These are phyloP conservation scores for Agriopis marginaria DNA, from an alignment of 2,888 invertebrate species.

Conservation along the genomic window DNA sequence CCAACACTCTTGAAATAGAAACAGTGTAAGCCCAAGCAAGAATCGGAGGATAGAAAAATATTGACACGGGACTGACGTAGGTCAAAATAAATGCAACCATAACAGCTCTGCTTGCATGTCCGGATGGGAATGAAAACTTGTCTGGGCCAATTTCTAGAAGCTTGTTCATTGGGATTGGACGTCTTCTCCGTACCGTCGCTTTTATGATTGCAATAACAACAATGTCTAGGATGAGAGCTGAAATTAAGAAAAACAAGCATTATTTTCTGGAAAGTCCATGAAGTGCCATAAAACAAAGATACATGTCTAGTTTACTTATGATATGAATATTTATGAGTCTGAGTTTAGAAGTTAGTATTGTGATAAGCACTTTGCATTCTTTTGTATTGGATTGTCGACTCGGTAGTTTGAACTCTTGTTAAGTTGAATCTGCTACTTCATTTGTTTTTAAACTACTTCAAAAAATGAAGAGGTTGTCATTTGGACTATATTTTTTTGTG, in stretches of 20 bases:
- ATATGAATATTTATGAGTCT: constrained; percentile 8
- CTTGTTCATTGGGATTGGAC: constrained; percentile 91
- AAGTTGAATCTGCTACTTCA: background rate
- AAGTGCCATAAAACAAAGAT: background rate
- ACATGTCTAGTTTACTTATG: background rate
- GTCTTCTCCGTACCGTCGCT: constrained; percentile 90
- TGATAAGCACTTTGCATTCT: background rate
- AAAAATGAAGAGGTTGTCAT: too few species aligned
- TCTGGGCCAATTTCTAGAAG: constrained; percentile 92
- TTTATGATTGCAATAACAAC: constrained; percentile 92
- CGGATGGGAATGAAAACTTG: constrained; percentile 97
- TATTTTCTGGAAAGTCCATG: background rate
- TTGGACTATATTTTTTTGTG: too few species aligned
- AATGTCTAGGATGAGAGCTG: constrained; percentile 94
- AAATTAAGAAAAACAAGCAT: constrained; percentile 30
- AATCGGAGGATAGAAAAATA: constrained; percentile 87
- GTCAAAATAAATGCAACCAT: constrained; percentile 91
- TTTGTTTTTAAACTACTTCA: background rate
- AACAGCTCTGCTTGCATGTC: constrained; percentile 95
- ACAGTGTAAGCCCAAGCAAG: constrained; percentile 92
- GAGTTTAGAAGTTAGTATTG: background rate
- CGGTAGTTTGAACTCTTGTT: background rate
- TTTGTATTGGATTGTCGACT: background rate
- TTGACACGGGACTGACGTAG: constrained; percentile 87
- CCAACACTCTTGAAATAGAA: constrained; percentile 92